Percentiles rank a stretch among this genome's conserved stretches.
phyloP scores from a whole-genome alignment of 2,888 invertebrate genomes.

The Tubiluchus corallicola region DNA sequence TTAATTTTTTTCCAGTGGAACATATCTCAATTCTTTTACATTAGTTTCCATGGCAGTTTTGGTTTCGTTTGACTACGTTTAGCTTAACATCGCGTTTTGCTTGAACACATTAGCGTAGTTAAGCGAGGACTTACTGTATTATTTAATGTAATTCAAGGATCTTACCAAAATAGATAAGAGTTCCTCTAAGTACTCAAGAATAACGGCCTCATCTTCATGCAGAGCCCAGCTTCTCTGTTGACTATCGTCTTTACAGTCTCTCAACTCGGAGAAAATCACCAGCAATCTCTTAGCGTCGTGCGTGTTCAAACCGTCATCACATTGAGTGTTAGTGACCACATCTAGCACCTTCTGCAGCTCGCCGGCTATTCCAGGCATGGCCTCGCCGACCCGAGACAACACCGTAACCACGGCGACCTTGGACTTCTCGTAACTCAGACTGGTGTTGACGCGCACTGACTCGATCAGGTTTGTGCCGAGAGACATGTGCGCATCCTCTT shows the following conservation, averaged over 20 bases:
- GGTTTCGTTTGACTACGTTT: no score
- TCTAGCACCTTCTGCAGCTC: slow-evolving; percentile 17
- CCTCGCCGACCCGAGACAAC: slow-evolving; percentile 17
- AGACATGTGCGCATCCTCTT: no score
- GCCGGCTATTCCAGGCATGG: slow-evolving; percentile 16
- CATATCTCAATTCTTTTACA: no score
- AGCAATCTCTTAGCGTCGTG: slow-evolving; percentile 65
- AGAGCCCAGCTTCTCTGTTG: slow-evolving; percentile 89
- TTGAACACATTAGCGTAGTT: no score
- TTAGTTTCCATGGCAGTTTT: no score
- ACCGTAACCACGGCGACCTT: slow-evolving; percentile 21
- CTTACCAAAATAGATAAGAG: slow-evolving; percentile 29
- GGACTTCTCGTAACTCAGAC: slow-evolving; percentile 21
- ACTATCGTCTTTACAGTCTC: slow-evolving; percentile 77
- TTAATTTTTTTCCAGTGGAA: no score
- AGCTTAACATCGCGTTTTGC: no score
- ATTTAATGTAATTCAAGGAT: background rate
- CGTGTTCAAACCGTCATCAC: slow-evolving; percentile 40
- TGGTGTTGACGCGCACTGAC: slow-evolving; percentile 19
- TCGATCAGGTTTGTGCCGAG: slow-evolving; percentile 20
- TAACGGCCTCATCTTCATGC: slow-evolving; percentile 76
- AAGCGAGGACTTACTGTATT: no score
- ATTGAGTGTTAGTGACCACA: slow-evolving; percentile 12
- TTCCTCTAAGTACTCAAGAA: slow-evolving; percentile 51
- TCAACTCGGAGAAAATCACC: slow-evolving; percentile 60